phyloP scores from a whole-genome alignment of 2,113 vertebrate genomes.

The Myanophis thanlyinensis region DNA sequence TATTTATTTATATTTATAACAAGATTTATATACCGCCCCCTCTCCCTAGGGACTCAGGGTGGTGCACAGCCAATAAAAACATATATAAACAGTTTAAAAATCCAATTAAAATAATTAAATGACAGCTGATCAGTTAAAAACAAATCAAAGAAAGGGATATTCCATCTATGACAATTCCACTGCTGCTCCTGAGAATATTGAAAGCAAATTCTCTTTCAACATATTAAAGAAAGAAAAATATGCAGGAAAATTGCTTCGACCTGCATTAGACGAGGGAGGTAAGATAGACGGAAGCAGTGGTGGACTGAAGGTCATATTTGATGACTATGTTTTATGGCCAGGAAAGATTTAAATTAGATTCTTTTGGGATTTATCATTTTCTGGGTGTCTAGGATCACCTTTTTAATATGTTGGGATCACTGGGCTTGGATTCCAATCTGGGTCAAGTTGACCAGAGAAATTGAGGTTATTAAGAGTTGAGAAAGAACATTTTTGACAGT shows the following conservation, averaged over 20 bases:
- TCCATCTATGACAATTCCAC: neutral
- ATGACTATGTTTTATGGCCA: neutral
- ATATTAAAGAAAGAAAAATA: neutral
- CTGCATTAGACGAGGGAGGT: neutral
- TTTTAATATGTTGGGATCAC: neutral
- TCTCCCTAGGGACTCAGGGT: no score
- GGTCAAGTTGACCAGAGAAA: neutral
- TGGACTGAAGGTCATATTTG: neutral
- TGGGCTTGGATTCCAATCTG: neutral
- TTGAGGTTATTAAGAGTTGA: neutral
- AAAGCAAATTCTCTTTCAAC: neutral
- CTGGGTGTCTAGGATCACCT: neutral
- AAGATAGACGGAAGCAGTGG: neutral
- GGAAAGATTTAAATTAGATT: neutral
- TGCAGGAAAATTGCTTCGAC: neutral
- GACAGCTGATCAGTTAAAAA: no score
- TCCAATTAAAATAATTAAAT: no score
- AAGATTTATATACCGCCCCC: no score
- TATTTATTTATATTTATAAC: no score
- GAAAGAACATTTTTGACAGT: neutral
- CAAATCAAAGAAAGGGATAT: neutral
- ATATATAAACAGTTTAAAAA: no score
- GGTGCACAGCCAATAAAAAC: no score
- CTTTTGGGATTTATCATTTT: neutral
- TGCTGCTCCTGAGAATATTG: neutral